phyloP scores from a whole-genome alignment of 1,140 invertebrate species.

The Triops longicaudatus region DNA sequence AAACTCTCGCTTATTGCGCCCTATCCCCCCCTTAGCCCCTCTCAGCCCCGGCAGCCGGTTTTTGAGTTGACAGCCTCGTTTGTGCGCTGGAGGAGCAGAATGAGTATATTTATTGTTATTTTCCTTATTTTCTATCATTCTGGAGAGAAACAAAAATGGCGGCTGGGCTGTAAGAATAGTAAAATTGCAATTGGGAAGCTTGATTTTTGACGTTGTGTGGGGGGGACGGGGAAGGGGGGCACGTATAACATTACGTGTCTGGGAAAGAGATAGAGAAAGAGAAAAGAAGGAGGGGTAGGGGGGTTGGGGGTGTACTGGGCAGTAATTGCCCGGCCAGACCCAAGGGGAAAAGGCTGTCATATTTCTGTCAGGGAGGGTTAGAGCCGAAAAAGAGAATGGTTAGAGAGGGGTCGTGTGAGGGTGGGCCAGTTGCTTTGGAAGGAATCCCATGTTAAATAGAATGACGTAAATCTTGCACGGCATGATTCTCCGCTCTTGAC shows the following conservation, averaged over 20 bases:
- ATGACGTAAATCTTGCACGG: constrained; percentile 6
- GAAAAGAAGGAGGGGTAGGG: not conserved
- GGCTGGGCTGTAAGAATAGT: not conserved
- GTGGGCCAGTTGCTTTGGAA: not conserved
- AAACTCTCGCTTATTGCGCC: not conserved
- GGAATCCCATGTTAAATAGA: constrained; percentile 15
- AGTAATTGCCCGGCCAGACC: constrained; percentile 13
- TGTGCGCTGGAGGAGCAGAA: not conserved
- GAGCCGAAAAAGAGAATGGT: not conserved
- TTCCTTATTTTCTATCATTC: not conserved
- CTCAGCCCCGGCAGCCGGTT: no score
- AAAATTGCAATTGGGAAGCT: not conserved
- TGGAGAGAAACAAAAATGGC: not conserved
- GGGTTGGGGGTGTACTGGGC: not conserved
- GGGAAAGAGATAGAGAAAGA: not conserved
- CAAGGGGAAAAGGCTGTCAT: constrained; percentile 11
- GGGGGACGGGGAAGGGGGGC: not conserved
- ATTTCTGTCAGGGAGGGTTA: constrained; percentile 11
- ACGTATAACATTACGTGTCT: not conserved
- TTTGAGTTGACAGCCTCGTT: not conserved
- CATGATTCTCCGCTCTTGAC: not conserved
- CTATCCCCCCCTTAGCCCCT: no score
- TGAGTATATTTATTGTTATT: not conserved
- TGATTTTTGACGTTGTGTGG: not conserved
- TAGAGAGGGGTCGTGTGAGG: not conserved